Base-by-base conservation (phyloP, 2,113 vertebrate genomes). In the Ariopsis seemanni region DNA sequence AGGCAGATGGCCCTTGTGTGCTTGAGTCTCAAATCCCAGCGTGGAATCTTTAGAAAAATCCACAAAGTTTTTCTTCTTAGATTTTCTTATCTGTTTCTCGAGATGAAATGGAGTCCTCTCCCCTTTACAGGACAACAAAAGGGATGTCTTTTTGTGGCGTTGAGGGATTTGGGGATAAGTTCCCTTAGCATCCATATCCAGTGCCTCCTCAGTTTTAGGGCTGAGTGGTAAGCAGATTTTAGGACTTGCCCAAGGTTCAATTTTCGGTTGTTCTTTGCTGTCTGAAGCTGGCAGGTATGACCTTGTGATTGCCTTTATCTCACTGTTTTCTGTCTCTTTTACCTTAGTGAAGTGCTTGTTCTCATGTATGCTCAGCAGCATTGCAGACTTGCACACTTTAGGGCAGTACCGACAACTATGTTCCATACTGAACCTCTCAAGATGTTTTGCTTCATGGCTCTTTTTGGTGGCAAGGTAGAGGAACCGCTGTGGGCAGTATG, bases 401-500 rank as follows among this genome's bases (percentile, higher is more conserved):
- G 95, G 92, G 81, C 96, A 97, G 89, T 96, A 95, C 86, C 96
- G 95, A 90, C 95, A 97, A 85, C 93, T 94, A 0, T 94, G 96
- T 55, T 96, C 96, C 87, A 95, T 96, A 27, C 94, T 93, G 2
- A 94, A 95, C 85, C 96, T 93, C 55, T 94, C 95, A 50, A 97
- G 72, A 42, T 99, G 98, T 89, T 97, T 97, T 93, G 97, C 97
- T 92, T 99, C 98, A 0, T 99, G 98, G 91, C 98, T 99, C 88
- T 94, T 96, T 93, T 99, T 99, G 27, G 98, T 99, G 91, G 97
- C 97, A 52, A 99, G 97, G 85, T 99, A 99, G 62, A 99, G 93
- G 92, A 99, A 99, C 30, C 97, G 96, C 93, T 97, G 97, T 11
- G 98, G 97, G 92, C 98, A 99, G 94, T 97, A 99, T 88, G 97